Evolutionary conservation across 2,113 vertebrate species (phyloP), one percentile per base, ranked within the genome.

Genomic region (Halichoerus grypus): DNA sequence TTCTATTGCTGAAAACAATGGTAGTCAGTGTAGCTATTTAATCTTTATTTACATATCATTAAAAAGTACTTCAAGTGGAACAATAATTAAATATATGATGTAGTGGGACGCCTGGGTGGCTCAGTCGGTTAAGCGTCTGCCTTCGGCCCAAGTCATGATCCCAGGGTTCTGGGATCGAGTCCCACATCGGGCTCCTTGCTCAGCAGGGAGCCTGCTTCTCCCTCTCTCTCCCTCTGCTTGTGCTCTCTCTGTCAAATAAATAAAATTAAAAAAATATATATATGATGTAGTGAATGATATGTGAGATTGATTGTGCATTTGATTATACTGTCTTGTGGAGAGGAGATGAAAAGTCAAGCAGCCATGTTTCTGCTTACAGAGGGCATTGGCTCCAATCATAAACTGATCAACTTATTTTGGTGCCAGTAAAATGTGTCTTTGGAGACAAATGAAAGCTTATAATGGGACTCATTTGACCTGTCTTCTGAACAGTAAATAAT

Each of bases 11-110:
- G 53, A 81, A 95, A 95, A 57, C 42, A 49, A 21, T 69, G 72
- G 59, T 71, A 77, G n/a, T 80, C 14, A 42, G 46, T 42, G 7
- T 83, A 77, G 51, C 13, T 79, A 3, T 77, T 95, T 87, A 77
- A 96, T 18, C 18, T 83, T 88, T 71, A 94, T 72, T 84, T 91
- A 36, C 2, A 65, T n/a, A 6, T 15, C 26, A 39, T 61, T 90
- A 82, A 69, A 55, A 83, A 39, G 18, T 65, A 72, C 24, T 71
- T 77, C 6, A 74, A 80, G 19, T 84, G 53, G 88, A 95, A 71
- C 61, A 79, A n/a, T 80, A 93, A 92, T 46, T 69, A 65, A 80
- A 63, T 82, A 88, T 55, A 49, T 83, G 19, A 91, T 72, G 49
- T 79, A n/a, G 7, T 83, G 33, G 36, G 36, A 36, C 36, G 36